Percentiles rank a stretch among this genome's conserved stretches.
phyloP scores from a whole-genome alignment of 2,888 invertebrate genomes.

The Thecophora atra region DNA sequence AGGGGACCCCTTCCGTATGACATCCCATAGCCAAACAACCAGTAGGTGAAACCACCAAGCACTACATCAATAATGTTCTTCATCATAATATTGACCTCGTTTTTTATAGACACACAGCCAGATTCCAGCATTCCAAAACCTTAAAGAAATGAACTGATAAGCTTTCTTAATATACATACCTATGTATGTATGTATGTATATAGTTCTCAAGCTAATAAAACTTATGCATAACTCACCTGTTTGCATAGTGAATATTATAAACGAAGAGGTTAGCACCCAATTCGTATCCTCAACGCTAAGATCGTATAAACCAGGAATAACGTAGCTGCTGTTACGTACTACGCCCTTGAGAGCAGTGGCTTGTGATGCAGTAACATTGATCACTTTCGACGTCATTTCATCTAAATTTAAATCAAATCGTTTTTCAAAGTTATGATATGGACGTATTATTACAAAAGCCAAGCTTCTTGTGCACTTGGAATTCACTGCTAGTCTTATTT shows the following conservation, averaged over 20 bases:
- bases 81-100: constrained; percentile 98
- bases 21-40: constrained; percentile 93
- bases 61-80: constrained; percentile 94
- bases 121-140: constrained; percentile 95
- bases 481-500: background rate
- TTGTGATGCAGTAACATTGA: constrained; percentile 57
- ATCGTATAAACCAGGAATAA: constrained; percentile 71
- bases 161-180: too few species aligned
- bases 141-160: constrained; percentile 59
- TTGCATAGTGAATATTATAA: constrained; percentile 94
- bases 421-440: too few species aligned
- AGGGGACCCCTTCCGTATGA: constrained; percentile 82
- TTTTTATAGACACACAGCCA: constrained; percentile 90
- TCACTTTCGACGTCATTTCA: constrained; percentile 55
- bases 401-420: background rate
- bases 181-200: too few species aligned
- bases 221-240: constrained; percentile 77
- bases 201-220: too few species aligned
- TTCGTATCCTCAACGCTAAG: constrained; percentile 83
- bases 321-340: constrained; percentile 63
- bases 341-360: constrained; percentile 59
- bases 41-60: constrained; percentile 87
- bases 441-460: background rate
- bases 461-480: background rate
- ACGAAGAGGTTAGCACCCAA: constrained; percentile 88